Percentiles rank a stretch among this genome's conserved stretches.
Evolutionary conservation across 1,140 invertebrate species (phyloP).

Genomic region (Eciton burchellii): DNA sequence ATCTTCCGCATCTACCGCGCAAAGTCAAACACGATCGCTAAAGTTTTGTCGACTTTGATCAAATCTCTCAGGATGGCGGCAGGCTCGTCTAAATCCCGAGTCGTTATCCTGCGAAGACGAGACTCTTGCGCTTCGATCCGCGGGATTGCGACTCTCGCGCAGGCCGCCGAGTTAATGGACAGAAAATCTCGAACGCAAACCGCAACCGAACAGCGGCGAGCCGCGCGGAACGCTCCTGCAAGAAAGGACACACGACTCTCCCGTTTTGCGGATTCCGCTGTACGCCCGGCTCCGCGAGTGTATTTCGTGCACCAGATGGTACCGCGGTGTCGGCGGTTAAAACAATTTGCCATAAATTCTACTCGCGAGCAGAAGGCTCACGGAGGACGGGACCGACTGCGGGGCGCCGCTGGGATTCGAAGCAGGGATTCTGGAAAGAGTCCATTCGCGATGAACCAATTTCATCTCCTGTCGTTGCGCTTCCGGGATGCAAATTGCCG

Average conservation of each 20-base stretch:
- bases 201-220: constrained; percentile 58
- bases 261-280: constrained; percentile 70
- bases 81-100: no score
- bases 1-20: no score
- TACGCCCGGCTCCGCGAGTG: constrained; percentile 66
- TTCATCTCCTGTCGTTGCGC: constrained; percentile 41
- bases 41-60: neutral
- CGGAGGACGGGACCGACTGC: constrained; percentile 13
- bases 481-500: neutral
- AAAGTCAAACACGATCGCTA: neutral
- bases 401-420: constrained; percentile 26
- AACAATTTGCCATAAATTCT: constrained; percentile 83
- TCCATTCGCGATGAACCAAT: constrained; percentile 45
- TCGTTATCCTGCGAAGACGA: no score
- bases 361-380: constrained; percentile 55
- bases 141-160: neutral
- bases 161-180: constrained; percentile 41
- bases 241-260: constrained; percentile 51
- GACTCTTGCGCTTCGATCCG: neutral
- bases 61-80: neutral
- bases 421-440: constrained; percentile 59
- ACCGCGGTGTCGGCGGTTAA: constrained; percentile 76
- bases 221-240: constrained; percentile 20
- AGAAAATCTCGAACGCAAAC: constrained; percentile 59
- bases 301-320: constrained; percentile 82